Base-by-base conservation (phyloP, 1,140 invertebrate genomes). In the Xylocopa sonorina region DNA sequence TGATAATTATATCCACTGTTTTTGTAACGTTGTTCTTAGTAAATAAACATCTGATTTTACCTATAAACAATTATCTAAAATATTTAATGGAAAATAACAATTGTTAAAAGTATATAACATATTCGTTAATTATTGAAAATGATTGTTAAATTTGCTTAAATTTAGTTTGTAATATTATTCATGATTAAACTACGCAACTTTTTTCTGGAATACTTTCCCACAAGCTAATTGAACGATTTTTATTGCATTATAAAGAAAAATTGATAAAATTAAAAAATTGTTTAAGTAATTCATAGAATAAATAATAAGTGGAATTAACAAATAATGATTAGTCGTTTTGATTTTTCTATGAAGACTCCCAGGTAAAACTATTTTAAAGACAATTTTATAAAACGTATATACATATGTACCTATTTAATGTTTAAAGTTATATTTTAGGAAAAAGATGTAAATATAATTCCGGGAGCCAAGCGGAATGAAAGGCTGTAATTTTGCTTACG, bases 401-500 rank as follows among this genome's bases (percentile, higher is more conserved):
- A n/a, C n/a, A n/a, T 32, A 16, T 58, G 41, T 58, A 58, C 32
- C 46, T 48, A 27, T 64, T 43, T 29, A 6, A 48, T 29, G 16
- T 41, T n/a, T 21, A 0, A n/a, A 55, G 53, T 55, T 18, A n/a
- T 62, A 34, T 1, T 29, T n/a, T 46, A 62, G 7, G 50, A 66
- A 66, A 74, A 63, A 14, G n/a, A 62, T 14, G 6, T 55, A 63
- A 72, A 43, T 29, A 53, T 21, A 57, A 55, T 73, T 63, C 58
- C 58, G 68, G 68, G 80, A 82, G 74, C 60, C 71, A 76, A 88
- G 88, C 86, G 82, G 83, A 90, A 91, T 90, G 89, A 92, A 74
- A 91, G 89, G 85, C 89, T 85, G 86, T 83, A 75, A 83, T 89
- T 89, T 69, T 75, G 85, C 88, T 90, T 88, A 86, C 86, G 83